These are phyloP conservation scores for Eristalis pertinax DNA, from an alignment of 2,888 invertebrate genomes.

Conservation along the genomic window DNA sequence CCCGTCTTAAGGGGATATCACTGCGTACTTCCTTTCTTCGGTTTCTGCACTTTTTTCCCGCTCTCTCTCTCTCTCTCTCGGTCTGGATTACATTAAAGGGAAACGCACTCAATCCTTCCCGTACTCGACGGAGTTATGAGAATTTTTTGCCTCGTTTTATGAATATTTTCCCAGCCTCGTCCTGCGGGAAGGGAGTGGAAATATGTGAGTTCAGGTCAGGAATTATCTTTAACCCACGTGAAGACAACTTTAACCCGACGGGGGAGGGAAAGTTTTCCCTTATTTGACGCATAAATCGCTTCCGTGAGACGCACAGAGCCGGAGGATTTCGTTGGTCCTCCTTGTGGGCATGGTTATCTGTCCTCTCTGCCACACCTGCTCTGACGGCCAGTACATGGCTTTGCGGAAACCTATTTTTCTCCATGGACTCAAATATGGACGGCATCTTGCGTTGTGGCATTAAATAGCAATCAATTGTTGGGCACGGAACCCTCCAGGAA, in stretches of 20 bases:
- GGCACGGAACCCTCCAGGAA: neutral
- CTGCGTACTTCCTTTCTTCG: neutral
- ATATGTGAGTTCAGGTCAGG: conserved; percentile 27
- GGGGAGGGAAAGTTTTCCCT: neutral
- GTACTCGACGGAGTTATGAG: conserved; percentile 20
- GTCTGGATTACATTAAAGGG: conserved; percentile 11
- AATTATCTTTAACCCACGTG: conserved; percentile 50
- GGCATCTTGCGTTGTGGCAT: conserved; percentile 7
- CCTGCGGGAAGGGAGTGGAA: conserved; percentile 22
- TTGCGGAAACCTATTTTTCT: conserved; percentile 12
- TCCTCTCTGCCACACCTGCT: conserved; percentile 53
- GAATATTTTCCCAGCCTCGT: conserved; percentile 47
- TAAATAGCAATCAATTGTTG: conserved; percentile 32
- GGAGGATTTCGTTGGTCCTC: neutral
- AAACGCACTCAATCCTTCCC: conserved; percentile 30
- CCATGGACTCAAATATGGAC: neutral
- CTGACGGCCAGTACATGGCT: conserved; percentile 16
- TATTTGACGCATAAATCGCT: conserved; percentile 51
- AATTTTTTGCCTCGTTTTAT: conserved; percentile 27
- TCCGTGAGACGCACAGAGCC: conserved; percentile 32
- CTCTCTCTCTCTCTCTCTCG: neutral
- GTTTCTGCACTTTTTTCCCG: neutral
- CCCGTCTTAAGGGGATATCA: conserved; percentile 4
- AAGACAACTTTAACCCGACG: conserved; percentile 47
- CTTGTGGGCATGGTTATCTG: neutral